Evolutionary conservation across 1,140 invertebrate species (phyloP), one percentile per base, ranked within the genome.

Genomic region (Pogonus chalceus): DNA sequence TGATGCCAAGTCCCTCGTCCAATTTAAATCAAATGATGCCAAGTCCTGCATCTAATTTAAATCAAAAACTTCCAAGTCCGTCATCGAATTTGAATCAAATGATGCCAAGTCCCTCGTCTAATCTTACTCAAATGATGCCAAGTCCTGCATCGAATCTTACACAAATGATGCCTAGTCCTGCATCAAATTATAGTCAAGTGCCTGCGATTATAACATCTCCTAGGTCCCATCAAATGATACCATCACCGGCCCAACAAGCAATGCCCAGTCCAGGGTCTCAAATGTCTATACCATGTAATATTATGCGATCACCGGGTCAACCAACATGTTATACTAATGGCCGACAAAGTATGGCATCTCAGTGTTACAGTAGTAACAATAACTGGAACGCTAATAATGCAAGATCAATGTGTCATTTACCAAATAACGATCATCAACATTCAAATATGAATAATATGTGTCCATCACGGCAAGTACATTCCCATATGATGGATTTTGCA

Each of bases 1-100:
- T 58, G 55, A 54, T 56, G 18, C 43, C 54, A 35, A 57, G 54
- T 20, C 58, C 54, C 9, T 47, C 18, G 43, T 54, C 31, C 55
- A 56, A 51, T 48, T 47, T 52, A 10, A 52, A 39, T 24, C 59
- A 60, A 54, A 58, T 75, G 59, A 65, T 73, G 49, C 68, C 69
- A 52, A 56, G 53, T 12, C 56, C 60, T n/a, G 49, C 46, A 7
- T 49, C 56, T 12, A 58, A 55, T 43, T 46, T 54, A 35, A 58
- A 49, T 20, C 54, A 56, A 21, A 56, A 53, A 53, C 24, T 57
- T 2, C 57, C 46, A 18, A 55, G 56, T 12, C 54, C 50, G n/a
- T 20, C 21, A 49, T 23, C 23, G 14, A 49, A 46, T 16, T 16
- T 46, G 43, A 49, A 26, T 35, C 49, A 51, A 35, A 51, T 51